A percentile compares a stretch with the other conserved stretches of the same genome.
Conservation (phyloP, 2,888 invertebrate species). For the Meiosimyza platycephala region DNA sequence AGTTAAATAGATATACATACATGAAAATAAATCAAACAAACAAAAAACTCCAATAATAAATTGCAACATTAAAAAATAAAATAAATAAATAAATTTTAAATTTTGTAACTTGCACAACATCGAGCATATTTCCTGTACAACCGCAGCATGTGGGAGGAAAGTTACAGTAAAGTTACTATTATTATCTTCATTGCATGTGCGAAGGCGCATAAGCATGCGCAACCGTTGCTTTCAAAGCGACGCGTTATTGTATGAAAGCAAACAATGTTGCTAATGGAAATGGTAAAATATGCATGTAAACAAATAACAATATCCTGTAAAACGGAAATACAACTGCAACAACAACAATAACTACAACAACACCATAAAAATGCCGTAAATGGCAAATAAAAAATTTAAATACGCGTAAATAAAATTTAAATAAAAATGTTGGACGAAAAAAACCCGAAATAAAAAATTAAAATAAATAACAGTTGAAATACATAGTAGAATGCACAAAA, state of each 20-base stretch:
- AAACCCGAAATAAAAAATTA: constrained; percentile 28
- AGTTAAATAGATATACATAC: too few relatives aligned
- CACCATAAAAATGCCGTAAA: constrained; percentile 5
- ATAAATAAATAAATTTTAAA: too few relatives aligned
- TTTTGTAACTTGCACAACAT: too few relatives aligned
- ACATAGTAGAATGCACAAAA: constrained; percentile 50
- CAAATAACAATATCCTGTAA: constrained; percentile 17
- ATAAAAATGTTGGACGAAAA: constrained; percentile 27
- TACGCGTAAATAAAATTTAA: constrained; percentile 31
- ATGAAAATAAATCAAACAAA: too few relatives aligned
- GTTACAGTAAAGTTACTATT: too few relatives aligned
- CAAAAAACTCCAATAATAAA: too few relatives aligned
- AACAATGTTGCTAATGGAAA: constrained; percentile 8
- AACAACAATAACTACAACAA: constrained; percentile 6
- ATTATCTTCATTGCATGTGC: not conserved
- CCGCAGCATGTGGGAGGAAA: not conserved
- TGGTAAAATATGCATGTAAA: constrained; percentile 27
- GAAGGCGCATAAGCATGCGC: not conserved
- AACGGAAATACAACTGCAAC: constrained; percentile 12
- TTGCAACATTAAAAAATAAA: too few relatives aligned
- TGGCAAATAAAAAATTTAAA: constrained; percentile 14
- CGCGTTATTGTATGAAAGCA: not conserved
- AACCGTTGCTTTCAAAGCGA: not conserved
- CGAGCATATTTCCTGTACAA: not conserved
- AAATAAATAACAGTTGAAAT: constrained; percentile 23